Conservation (phyloP, 2,113 vertebrate genomes). For the Chrysemys picta region DNA sequence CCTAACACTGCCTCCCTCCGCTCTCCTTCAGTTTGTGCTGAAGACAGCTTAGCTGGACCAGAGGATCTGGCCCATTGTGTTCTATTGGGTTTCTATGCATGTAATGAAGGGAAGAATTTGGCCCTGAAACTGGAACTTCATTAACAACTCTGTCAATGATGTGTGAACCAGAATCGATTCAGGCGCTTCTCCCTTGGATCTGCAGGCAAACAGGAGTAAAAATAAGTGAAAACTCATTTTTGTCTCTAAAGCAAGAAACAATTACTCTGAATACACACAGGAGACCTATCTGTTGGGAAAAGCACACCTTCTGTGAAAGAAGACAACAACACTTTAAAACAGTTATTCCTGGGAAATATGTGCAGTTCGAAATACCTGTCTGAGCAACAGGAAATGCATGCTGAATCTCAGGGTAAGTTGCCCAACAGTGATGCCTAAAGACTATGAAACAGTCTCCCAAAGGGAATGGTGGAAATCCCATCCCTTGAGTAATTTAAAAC, state of each 20-base stretch:
- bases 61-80: background rate
- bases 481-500: background rate
- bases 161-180: constrained; percentile 20
- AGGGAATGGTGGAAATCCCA: background rate
- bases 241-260: accelerated
- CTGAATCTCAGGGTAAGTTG: background rate
- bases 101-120: background rate
- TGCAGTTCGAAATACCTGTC: background rate
- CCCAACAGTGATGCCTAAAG: no score
- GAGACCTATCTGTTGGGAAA: constrained; percentile 1
- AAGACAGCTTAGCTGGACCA: background rate
- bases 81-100: accelerated
- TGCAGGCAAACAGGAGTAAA: constrained; percentile 22
- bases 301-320: background rate
- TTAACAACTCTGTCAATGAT: background rate
- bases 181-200: background rate
- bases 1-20: background rate
- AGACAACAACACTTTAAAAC: background rate
- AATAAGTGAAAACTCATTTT: background rate
- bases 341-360: background rate
- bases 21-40: background rate
- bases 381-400: background rate
- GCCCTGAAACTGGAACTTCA: background rate
- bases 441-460: background rate
- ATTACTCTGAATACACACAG: background rate